Percentiles rank a stretch among this genome's conserved stretches.
phyloP scores from a whole-genome alignment of 2,113 vertebrate species.

The Vulpes vulpes region DNA sequence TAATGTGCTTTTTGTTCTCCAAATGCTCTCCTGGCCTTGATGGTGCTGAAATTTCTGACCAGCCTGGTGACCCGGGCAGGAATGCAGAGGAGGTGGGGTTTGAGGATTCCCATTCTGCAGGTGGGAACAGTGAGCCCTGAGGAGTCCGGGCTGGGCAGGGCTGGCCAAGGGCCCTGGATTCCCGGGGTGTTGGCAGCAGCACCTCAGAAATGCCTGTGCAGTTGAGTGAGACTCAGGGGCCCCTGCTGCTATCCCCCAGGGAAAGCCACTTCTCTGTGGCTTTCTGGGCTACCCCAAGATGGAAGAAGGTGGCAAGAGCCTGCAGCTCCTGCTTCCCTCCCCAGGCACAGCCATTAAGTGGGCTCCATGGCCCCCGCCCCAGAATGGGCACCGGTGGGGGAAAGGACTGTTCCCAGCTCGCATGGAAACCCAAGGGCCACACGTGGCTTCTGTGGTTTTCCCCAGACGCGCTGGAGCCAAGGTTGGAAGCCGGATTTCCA shows the following conservation, averaged over 20 bases:
- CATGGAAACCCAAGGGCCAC: conserved; percentile 67
- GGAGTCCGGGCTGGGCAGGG: neutral
- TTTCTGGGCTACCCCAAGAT: neutral
- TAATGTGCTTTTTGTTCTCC: conserved; percentile 70
- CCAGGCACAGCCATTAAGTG: neutral
- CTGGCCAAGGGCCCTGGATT: neutral
- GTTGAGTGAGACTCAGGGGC: neutral
- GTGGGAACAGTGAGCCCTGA: neutral
- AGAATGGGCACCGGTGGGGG: conserved; percentile 30
- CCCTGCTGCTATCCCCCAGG: neutral
- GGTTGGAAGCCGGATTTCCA: conserved; percentile 65
- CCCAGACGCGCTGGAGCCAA: conserved; percentile 72
- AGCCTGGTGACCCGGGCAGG: conserved; percentile 14
- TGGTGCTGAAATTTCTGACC: conserved; percentile 1
- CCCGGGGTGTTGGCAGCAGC: neutral
- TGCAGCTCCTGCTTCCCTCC: neutral
- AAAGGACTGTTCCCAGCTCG: conserved; percentile 63
- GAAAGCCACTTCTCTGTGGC: neutral
- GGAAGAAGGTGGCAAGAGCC: conserved; percentile 33
- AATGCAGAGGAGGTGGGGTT: neutral
- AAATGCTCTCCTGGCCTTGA: conserved; percentile 33
- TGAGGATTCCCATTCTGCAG: neutral
- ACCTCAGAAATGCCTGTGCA: neutral
- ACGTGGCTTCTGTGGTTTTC: conserved; percentile 78
- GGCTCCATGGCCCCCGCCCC: neutral